Evolutionary conservation across 2,113 vertebrate genomes (phyloP), one percentile per base, ranked within the genome.

Genomic region (Leptobrachium ailaonicum): DNA sequence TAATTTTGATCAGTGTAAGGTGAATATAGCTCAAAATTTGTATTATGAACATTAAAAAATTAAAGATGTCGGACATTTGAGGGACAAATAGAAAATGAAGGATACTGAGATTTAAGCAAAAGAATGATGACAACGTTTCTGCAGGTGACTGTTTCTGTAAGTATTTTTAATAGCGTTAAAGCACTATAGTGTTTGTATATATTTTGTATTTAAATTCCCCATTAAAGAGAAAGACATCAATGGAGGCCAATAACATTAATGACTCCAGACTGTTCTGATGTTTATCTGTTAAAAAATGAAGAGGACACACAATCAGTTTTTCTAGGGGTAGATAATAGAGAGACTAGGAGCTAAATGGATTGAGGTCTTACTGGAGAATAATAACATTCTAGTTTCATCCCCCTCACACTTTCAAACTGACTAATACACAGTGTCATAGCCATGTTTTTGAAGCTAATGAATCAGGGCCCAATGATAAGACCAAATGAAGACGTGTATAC

Each of bases 341-440:
- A 20, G 32, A 67, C 64, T 60, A 58, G 76, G 60, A 73, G 32
- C 40, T 66, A 32, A 66, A 53, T 66, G 64, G 64, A 76, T 56
- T 42, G 69, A 73, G 41, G 54, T 11, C 47, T 69, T 41, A 42
- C 20, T 69, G 7, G 13, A 20, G 11, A n/a, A 60, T 82, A 54
- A 5, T 41, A 62, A 76, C 50, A 58, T 64, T 44, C 67, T 66
- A 45, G 40, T n/a, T 43, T 82, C 47, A 44, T 71, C 42, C 73
- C 71, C n/a, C 41, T 40, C 72, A 56, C 62, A 56, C 63, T 73
- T 73, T 72, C 9, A 79, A 72, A 72, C 44, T 79, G 76, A 79
- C 76, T 64, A 71, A 79, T 76, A 79, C 66, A 3, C 41, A 6
- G 66, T 13, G 11, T 73, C 13, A 53, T 11, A 9, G 71, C 8